Base-by-base conservation (phyloP, 2,888 invertebrate genomes). In the Chalcis sispes region DNA sequence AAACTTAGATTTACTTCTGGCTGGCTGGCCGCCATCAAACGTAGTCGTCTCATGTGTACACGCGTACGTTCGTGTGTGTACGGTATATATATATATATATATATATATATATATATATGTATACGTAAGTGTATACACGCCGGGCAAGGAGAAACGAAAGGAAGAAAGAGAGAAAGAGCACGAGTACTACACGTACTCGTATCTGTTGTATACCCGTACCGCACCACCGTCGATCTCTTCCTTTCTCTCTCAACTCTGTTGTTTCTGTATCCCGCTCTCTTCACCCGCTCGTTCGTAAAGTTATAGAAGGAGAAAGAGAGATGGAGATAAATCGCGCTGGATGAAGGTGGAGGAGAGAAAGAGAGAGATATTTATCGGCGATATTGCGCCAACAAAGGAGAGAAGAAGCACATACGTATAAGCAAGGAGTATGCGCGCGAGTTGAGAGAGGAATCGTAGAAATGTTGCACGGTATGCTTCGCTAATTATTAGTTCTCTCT, bases 1-100 rank as follows among this genome's bases (percentile, higher is more conserved):
- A 88, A 88, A 88, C 87, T 88, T 88, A 88, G 88, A 88, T 88
- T 88, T 88, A 88, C 88, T 88, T 87, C 88, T 85, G 84, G 85
- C 87, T 85, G 86, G 85, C 87, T 85, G 84, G 86, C 87, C 88
- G 88, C 88, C 88, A 88, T 88, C 87, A 85, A 87, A 86, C 77
- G 85, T 83, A n/a, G n/a, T n/a, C n/a, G n/a, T n/a, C 84, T 82
- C 29, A 32, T 29, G 23, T 50, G 64, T 40, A 58, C 18, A 50
- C 36, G 18, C 23, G 20, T 20, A 29, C 52, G 40, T 36, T 23
- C 23, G 25, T 81, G 80, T 80, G 80, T 81, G 76, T 40, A 54
- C 69, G 69, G 56, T 67, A 69, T 76, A 72, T 74, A 69, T 36
- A 59, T 54, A 46, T 62, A 65, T 40, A 48, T 25, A 61, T 52